phyloP scores from a whole-genome alignment of 2,888 invertebrate species.

The Bhutanitis thaidina region DNA sequence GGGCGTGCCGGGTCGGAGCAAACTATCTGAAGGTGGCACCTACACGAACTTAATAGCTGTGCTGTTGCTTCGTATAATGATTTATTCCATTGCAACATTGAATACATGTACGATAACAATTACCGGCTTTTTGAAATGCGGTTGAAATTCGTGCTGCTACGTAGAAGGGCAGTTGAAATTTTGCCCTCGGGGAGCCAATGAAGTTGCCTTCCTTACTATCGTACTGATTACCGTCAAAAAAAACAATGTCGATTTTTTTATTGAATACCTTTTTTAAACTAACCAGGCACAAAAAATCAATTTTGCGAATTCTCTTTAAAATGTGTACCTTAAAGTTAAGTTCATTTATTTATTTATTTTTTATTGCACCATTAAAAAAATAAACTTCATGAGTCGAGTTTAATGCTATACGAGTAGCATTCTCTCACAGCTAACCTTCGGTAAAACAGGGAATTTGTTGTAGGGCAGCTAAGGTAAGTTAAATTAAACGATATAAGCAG shows the following conservation, averaged over 20 bases:
- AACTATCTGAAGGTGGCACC: conserved; percentile 12
- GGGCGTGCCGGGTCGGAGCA: conserved; percentile 9
- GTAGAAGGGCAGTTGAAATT: conserved; percentile 13
- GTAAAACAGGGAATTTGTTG: too few species aligned
- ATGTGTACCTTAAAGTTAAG: too few species aligned
- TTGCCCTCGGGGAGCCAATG: conserved; percentile 17
- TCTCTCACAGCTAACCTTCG: too few species aligned
- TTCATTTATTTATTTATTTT: too few species aligned
- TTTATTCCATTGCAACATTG: conserved; percentile 18
- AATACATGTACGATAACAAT: conserved; percentile 16
- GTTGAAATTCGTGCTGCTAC: conserved; percentile 16
- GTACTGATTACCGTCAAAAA: conserved; percentile 8
- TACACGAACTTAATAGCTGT: conserved; percentile 14
- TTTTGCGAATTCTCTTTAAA: background rate
- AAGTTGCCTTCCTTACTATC: conserved; percentile 15
- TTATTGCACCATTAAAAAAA: too few species aligned
- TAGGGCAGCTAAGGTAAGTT: too few species aligned
- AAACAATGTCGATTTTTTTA: background rate
- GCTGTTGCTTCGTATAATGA: conserved; percentile 12
- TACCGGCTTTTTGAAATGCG: conserved; percentile 16
- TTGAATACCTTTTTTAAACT: conserved; percentile 6
- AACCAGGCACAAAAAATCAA: conserved; percentile 1
- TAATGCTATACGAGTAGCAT: too few species aligned
- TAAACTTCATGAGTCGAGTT: too few species aligned
- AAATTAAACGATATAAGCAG: too few species aligned